Base-by-base conservation (phyloP, 1,140 invertebrate species). In the Dysdera silvatica region DNA sequence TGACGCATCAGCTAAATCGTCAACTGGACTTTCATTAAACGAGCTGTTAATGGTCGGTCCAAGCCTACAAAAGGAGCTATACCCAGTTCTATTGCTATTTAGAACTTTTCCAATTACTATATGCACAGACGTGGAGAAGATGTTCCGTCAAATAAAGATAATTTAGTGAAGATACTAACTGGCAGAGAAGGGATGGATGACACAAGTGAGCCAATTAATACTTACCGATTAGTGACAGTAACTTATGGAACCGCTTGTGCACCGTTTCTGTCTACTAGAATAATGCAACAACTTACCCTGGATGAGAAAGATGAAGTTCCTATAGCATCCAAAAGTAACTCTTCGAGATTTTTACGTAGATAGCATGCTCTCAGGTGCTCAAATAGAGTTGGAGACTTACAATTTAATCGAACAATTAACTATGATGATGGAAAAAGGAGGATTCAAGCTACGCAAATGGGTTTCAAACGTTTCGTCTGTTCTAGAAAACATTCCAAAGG, bases 121-220 rank as follows among this genome's bases (percentile, higher is more conserved):
- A 24, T 71, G 66, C 10, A 70, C 70, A 10, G 75, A 77, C 62
- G 72, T 77, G 2, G 64, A 71, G 37, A 76, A 76, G 55, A 78
- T 77, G 71, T 79, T 75, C 29, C 55, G 74, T 2, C 73, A 76
- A 65, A 69, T 77, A 2, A n/a, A 65, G 23, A 63, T 79, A 0
- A 51, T 73, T 54, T n/a, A 29, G 65, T 10, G 61, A 72, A 37
- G 68, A 79, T 32, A 56, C n/a, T n/a, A n/a, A 72, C 43, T 75
- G 70, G 20, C 76, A 79, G 59, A 56, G 73, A 62, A 74, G 79
- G 78, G 75, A 56, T 75, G 23, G 58, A 66, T n/a, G n/a, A n/a
- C 2, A 54, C 59, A 24, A 47, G 54, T 6, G 47, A 73, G 18
- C 65, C 68, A 18, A 35, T 78, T 24, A 62, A 70, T 51, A 63